Percentiles rank a stretch among this genome's conserved stretches.
These are phyloP conservation scores for Pseudomyrmex cubaensis DNA, from an alignment of 1,140 invertebrate genomes.

Conservation along the genomic window DNA sequence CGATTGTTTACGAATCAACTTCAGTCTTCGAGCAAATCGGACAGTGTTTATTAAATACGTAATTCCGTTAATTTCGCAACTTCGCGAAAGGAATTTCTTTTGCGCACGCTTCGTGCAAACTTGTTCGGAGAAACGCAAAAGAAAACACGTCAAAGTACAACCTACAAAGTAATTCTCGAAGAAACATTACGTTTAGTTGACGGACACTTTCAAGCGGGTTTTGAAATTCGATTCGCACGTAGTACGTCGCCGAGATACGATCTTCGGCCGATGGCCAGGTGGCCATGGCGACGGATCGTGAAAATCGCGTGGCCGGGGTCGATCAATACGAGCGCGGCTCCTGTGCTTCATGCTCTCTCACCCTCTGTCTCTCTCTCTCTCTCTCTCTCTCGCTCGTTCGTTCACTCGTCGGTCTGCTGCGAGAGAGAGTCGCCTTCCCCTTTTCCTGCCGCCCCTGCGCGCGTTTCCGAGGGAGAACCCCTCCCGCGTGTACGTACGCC, in stretches of 20 bases:
- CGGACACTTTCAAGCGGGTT: conserved; percentile 35
- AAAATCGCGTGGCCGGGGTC: conserved; percentile 84
- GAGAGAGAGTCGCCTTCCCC: conserved; percentile 31
- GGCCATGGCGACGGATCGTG: conserved; percentile 85
- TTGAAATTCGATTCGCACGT: conserved; percentile 69
- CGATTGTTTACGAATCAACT: too few relatives aligned
- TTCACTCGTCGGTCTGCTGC: conserved; percentile 52
- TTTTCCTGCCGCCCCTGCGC: conserved; percentile 25
- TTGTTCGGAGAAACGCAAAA: too few relatives aligned
- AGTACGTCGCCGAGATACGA: conserved; percentile 78
- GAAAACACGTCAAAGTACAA: background rate
- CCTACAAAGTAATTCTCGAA: too few relatives aligned
- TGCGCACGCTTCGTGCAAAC: background rate
- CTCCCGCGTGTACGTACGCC: conserved; percentile 54
- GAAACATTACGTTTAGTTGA: background rate
- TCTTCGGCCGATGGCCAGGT: conserved; percentile 83
- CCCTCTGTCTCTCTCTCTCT: conserved; percentile 55
- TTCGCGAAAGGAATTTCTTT: background rate
- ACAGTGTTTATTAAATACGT: too few relatives aligned
- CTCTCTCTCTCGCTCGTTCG: conserved; percentile 62
- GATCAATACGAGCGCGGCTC: conserved; percentile 83
- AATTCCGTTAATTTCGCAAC: background rate
- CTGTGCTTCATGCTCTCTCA: conserved; percentile 18
- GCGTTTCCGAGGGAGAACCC: conserved; percentile 69
- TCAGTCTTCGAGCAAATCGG: too few relatives aligned